Evolutionary conservation across 2,113 vertebrate species (phyloP).

Genomic region (Lathamus discolor): DNA sequence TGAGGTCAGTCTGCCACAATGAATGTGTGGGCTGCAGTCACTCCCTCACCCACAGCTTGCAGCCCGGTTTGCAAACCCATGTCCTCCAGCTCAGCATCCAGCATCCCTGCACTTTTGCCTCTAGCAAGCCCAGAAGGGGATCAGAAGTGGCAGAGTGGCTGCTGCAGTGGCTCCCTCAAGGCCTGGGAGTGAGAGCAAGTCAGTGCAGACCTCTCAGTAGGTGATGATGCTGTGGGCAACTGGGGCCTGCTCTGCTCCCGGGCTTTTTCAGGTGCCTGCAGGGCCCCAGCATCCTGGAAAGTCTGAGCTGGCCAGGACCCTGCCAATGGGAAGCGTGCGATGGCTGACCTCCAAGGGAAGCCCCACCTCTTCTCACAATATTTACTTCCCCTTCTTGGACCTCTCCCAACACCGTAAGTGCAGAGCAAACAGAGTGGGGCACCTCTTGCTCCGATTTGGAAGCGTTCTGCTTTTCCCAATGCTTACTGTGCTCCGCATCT

Average conservation of each 20-base stretch:
- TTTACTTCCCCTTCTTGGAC: conserved; percentile 44
- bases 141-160: background rate
- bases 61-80: accelerated
- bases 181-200: background rate
- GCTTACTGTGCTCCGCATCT: background rate
- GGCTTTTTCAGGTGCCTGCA: background rate
- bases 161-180: background rate
- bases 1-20: background rate
- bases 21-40: accelerated
- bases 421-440: conserved; percentile 12
- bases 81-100: background rate
- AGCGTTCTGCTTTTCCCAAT: accelerated
- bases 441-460: background rate
- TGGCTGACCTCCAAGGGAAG: conserved; percentile 17
- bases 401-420: background rate
- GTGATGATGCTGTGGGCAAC: background rate
- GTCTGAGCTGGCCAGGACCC: background rate
- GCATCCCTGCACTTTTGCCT: background rate
- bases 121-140: background rate
- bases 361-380: conserved; percentile 62
- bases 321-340: background rate
- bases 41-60: background rate
- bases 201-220: background rate
- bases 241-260: background rate
- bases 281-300: conserved; percentile 18